Evolutionary conservation across 92 coral and sea anemone genomes (phyloP).

Genomic region (Isaurus tuberculatus): DNA sequence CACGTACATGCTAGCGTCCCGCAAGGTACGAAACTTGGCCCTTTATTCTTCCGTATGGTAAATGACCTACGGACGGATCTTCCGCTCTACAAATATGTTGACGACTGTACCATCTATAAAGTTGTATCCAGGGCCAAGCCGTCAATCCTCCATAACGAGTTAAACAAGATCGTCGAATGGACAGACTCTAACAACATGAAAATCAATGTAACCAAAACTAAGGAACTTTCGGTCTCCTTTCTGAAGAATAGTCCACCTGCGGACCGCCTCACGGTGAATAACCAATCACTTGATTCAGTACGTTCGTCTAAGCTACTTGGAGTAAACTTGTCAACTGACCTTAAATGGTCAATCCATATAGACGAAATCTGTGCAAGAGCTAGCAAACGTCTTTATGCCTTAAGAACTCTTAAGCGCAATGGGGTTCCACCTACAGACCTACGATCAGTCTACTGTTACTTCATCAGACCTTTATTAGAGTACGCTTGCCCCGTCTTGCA

Average conservation of each 20-base stretch:
- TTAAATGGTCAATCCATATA: slow-evolving; percentile 14
- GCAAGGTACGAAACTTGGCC: too few relatives aligned
- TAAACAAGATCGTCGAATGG: slow-evolving; percentile 7
- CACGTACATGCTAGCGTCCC: background rate
- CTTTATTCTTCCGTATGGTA: background rate
- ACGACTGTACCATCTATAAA: background rate
- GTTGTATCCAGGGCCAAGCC: too few relatives aligned
- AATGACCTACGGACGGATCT: background rate
- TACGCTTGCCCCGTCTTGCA: slow-evolving; percentile 63
- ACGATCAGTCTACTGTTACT: slow-evolving; percentile 22
- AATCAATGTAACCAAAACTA: slow-evolving; percentile 45
- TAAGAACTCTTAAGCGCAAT: slow-evolving; percentile 42
- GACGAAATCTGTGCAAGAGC: slow-evolving; percentile 26
- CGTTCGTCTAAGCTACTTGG: slow-evolving; percentile 5
- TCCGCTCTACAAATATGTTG: slow-evolving; percentile 2
- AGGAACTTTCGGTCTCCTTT: slow-evolving; percentile 41
- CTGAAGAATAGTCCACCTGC: slow-evolving; percentile 13
- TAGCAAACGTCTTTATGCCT: slow-evolving; percentile 30
- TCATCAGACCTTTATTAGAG: slow-evolving; percentile 7
- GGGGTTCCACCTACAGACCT: slow-evolving; percentile 35
- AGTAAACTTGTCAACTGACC: slow-evolving; percentile 12
- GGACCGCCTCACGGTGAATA: slow-evolving; percentile 2
- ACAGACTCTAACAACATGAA: slow-evolving; percentile 41
- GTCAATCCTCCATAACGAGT: background rate
- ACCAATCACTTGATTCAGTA: background rate